phyloP scores from a whole-genome alignment of 23 tunicate genomes.

The Clavelina lepadiformis region DNA sequence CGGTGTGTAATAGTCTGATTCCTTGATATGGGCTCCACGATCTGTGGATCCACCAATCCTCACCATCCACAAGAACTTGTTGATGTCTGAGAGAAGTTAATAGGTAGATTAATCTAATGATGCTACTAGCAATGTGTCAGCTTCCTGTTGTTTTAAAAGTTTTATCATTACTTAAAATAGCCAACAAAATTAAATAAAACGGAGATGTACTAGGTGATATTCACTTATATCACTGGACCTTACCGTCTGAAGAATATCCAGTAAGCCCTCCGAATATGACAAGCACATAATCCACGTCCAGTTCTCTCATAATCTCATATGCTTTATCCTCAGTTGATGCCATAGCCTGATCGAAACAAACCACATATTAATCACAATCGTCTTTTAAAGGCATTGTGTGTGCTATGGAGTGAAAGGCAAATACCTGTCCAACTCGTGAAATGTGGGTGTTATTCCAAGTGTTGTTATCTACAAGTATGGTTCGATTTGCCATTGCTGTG shows the following conservation, averaged over 20 bases:
- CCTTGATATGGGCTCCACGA: conserved; percentile 83
- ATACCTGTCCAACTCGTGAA: conserved; percentile 97
- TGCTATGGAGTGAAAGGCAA: not conserved
- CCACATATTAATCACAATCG: too few relatives aligned
- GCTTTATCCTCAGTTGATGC: conserved; percentile 96
- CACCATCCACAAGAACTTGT: conserved; percentile 99
- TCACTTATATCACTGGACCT: too few relatives aligned
- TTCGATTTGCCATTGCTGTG: conserved; percentile 97
- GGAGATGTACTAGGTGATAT: too few relatives aligned
- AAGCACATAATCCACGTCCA: conserved; percentile 91
- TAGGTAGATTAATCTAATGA: too few relatives aligned
- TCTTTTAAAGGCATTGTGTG: not conserved
- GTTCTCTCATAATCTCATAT: conserved; percentile 78
- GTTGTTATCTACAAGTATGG: conserved; percentile 96
- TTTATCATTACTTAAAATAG: too few relatives aligned
- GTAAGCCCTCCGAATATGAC: conserved; percentile 94
- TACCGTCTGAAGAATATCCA: conserved; percentile 97
- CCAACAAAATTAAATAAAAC: not conserved
- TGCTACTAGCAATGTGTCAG: too few relatives aligned
- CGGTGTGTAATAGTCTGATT: conserved; percentile 84
- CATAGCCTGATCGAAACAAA: conserved; percentile 59
- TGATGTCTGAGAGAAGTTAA: conserved; percentile 79
- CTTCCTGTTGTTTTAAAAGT: too few relatives aligned
- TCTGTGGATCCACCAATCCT: conserved; percentile 90
- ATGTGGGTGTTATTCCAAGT: conserved; percentile 99